Percentiles rank a stretch among this genome's conserved stretches.
Evolutionary conservation across 1,140 invertebrate genomes (phyloP).

Genomic region (Micrasema longulum): DNA sequence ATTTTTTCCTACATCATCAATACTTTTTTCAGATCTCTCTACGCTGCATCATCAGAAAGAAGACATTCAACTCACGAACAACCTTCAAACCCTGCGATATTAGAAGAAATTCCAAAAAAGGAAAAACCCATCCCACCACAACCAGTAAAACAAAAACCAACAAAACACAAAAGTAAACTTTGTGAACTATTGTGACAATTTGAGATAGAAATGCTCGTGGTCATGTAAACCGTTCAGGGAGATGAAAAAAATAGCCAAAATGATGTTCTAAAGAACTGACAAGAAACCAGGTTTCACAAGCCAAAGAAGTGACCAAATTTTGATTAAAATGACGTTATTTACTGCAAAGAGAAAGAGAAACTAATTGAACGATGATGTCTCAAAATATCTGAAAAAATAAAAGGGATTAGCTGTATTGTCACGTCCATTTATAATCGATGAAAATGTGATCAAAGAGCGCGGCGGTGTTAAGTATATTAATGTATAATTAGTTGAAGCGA

Average conservation of each 20-base stretch:
- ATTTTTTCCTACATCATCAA: too few relatives aligned
- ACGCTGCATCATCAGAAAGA: conserved; percentile 49
- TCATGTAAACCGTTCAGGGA: conserved; percentile 42
- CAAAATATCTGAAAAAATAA: too few relatives aligned
- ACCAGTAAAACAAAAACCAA: conserved; percentile 46
- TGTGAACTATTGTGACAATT: conserved; percentile 55
- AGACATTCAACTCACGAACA: conserved; percentile 50
- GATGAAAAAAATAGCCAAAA: neutral
- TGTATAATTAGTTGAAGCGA: too few relatives aligned
- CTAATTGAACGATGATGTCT: too few relatives aligned
- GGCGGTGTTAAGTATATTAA: too few relatives aligned
- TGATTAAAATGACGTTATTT: too few relatives aligned
- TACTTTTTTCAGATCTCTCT: conserved; percentile 48
- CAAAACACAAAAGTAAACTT: conserved; percentile 53
- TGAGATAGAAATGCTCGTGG: conserved; percentile 53
- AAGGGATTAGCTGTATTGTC: too few relatives aligned
- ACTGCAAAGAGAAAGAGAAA: too few relatives aligned
- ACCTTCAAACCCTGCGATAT: conserved; percentile 48
- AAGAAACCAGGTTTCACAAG: conserved; percentile 2
- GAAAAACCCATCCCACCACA: conserved; percentile 37
- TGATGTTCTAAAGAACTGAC: neutral
- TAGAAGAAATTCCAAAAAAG: conserved; percentile 44
- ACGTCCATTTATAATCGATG: too few relatives aligned
- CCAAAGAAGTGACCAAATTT: conserved; percentile 27
- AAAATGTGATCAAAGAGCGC: too few relatives aligned